Evolutionary conservation across 2,113 vertebrate species (phyloP).

Genomic region (Passer domesticus): DNA sequence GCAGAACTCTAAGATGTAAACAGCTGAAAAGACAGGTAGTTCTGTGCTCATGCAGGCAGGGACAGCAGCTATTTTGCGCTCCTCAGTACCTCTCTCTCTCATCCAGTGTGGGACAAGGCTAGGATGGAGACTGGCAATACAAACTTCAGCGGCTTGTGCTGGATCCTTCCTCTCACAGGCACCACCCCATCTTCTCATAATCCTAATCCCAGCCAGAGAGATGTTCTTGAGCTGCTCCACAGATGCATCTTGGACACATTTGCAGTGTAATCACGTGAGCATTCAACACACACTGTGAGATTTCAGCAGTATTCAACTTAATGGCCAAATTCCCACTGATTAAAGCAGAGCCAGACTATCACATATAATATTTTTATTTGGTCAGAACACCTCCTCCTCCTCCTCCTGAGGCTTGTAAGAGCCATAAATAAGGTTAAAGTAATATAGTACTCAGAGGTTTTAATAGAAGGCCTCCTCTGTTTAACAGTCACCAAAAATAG

Average conservation of each 20-base stretch:
- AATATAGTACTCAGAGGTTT: constrained; percentile 22
- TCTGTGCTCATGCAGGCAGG: neutral
- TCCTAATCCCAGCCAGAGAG: neutral
- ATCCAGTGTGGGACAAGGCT: neutral
- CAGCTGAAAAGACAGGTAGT: neutral
- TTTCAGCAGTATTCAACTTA: neutral
- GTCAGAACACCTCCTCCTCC: constrained; percentile 35
- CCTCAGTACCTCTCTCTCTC: neutral
- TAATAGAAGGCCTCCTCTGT: constrained; percentile 47
- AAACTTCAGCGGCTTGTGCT: neutral
- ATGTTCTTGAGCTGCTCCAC: neutral
- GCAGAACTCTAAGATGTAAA: neutral
- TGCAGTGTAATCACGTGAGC: neutral
- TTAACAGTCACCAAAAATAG: constrained; percentile 44
- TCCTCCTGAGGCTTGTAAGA: constrained; percentile 42
- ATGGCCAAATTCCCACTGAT: neutral
- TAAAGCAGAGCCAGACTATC: constrained; percentile 22
- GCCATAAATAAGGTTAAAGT: constrained; percentile 40
- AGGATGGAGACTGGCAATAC: neutral
- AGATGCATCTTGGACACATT: neutral
- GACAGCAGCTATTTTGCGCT: neutral
- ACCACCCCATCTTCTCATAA: neutral
- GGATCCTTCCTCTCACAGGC: neutral
- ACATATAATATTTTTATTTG: neutral
- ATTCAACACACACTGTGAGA: neutral